Base-by-base conservation (phyloP, 2,888 invertebrate species). In the Microdon myrmicae region DNA sequence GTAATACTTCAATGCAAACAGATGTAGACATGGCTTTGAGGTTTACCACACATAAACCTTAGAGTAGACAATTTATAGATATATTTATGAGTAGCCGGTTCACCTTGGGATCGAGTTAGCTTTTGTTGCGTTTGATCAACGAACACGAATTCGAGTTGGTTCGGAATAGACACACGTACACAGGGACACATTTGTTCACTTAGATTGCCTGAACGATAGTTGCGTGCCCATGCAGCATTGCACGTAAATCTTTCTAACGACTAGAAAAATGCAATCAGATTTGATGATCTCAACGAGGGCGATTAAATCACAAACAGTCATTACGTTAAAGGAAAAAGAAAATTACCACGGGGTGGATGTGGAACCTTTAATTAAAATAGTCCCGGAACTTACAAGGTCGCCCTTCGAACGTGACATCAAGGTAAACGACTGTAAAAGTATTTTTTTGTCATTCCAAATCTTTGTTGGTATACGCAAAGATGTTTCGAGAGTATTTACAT, bases 91-190 rank as follows among this genome's bases (percentile, higher is more conserved):
- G 25, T 43, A 41, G 47, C 64, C 64, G 51, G 64, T 64, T 64
- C 64, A 64, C 64, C 64, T 64, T 64, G 64, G 64, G 48, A 51
- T 64, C 56, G 43, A 38, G 51, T 43, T 56, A 53, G 51, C 34
- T 55, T 29, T n/a, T n/a, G n/a, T 55, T 39, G 45, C 64, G 51
- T 55, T 56, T 51, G 45, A 64, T 64, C 45, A 45, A 56, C 64
- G 41, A 34, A 64, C 53, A 64, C 47, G 58, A 64, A 64, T 56
- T 64, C 47, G 37, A 58, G 53, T 58, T 28, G 53, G 47, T 32
- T 51, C 47, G 38, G 6, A 26, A 55, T 55, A 29, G 28, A 39
- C 14, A 39, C 39, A 39, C 32, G 23, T 14, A 48, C 48, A 29
- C 2, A 25, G 25, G 19, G 19, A 34, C 14, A 17, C 39, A 26